Conservation (phyloP, 2,888 invertebrate genomes). For the Protonemura montana region DNA sequence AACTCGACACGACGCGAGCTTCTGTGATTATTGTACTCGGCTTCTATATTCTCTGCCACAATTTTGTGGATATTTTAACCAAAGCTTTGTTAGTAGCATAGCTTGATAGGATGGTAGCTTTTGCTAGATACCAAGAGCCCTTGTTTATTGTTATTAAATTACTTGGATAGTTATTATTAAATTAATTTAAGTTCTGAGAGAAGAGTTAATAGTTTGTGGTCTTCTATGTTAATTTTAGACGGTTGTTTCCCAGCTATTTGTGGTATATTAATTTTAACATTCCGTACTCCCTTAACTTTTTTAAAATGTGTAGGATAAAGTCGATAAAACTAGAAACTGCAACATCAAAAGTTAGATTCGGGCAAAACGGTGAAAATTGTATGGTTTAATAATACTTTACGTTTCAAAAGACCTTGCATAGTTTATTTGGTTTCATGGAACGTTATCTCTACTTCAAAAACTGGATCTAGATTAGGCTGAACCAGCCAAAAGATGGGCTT, state of each 20-base stretch:
- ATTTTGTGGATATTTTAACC: not conserved
- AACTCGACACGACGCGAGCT: not conserved
- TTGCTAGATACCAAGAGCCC: not conserved
- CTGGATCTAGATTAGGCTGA: no score
- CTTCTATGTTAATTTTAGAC: not conserved
- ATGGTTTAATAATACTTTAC: not conserved
- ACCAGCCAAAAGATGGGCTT: no score
- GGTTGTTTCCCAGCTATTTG: not conserved
- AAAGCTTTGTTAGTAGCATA: not conserved
- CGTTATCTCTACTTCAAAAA: no score
- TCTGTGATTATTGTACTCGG: not conserved
- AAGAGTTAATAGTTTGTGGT: not conserved
- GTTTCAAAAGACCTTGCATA: no score
- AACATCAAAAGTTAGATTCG: no score
- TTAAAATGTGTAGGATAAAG: not conserved
- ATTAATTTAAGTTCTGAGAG: not conserved
- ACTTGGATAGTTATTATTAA: not conserved
- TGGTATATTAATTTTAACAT: not conserved
- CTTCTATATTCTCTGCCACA: not conserved
- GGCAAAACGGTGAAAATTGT: not conserved
- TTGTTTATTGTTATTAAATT: conserved; percentile 3
- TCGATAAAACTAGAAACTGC: not conserved
- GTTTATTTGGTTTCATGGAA: no score
- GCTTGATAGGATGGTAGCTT: not conserved
- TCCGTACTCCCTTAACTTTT: not conserved